phyloP scores from a whole-genome alignment of 2,888 invertebrate species.

The Meliscaeva auricollis region DNA sequence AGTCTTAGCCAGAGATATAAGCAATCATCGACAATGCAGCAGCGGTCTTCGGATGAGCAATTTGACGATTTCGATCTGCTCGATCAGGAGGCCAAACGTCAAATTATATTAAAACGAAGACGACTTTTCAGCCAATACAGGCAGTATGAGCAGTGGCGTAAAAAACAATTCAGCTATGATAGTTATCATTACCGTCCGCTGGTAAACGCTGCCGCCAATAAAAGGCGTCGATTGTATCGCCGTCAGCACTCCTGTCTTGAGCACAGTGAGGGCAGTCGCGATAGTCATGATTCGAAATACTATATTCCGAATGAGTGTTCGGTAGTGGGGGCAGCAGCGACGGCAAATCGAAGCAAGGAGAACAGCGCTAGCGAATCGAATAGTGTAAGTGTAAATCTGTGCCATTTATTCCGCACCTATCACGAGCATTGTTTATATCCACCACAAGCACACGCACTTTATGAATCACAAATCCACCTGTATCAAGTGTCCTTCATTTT shows the following conservation, averaged over 20 bases:
- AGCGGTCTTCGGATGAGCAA: constrained; percentile 79
- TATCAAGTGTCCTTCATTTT: constrained; percentile 61
- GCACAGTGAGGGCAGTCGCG: constrained; percentile 82
- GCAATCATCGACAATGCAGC: constrained; percentile 65
- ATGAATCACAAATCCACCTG: constrained; percentile 47
- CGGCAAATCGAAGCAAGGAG: constrained; percentile 41
- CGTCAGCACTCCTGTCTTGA: constrained; percentile 83
- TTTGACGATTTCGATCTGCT: constrained; percentile 81
- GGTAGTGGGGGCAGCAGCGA: background rate
- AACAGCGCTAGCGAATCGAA: constrained; percentile 67
- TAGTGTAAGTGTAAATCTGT: constrained; percentile 76
- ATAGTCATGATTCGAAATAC: constrained; percentile 81
- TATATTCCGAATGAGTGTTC: constrained; percentile 63
- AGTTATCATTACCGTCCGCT: constrained; percentile 82
- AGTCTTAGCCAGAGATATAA: constrained; percentile 60
- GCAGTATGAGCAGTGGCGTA: constrained; percentile 84
- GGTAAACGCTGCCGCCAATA: constrained; percentile 79
- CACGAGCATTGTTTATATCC: constrained; percentile 60
- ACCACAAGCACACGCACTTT: constrained; percentile 52
- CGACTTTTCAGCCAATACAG: constrained; percentile 83
- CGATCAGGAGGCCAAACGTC: constrained; percentile 81
- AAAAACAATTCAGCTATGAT: constrained; percentile 83
- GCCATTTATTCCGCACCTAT: constrained; percentile 55
- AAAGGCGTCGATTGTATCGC: constrained; percentile 82
- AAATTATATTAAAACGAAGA: constrained; percentile 81